These are phyloP conservation scores for Anabas testudineus DNA, from an alignment of 2,797 vertebrate species.

Conservation along the genomic window DNA sequence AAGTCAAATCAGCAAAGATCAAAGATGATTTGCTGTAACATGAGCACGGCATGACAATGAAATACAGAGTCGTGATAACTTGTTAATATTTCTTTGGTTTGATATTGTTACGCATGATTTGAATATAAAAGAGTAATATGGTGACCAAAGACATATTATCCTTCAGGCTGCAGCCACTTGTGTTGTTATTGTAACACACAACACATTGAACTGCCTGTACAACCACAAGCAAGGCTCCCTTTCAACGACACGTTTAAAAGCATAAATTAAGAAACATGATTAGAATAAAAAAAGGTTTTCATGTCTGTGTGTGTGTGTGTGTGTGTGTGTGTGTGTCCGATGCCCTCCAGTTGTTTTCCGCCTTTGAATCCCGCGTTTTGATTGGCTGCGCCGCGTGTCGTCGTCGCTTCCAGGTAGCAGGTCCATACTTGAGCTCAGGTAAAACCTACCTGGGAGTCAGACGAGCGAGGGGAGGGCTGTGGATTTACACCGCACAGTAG, in stretches of 20 bases:
- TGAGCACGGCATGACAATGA: too few species aligned
- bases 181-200: neutral
- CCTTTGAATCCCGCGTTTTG: constrained; percentile 21
- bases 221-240: neutral
- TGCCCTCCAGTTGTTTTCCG: constrained; percentile 10
- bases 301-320: constrained; percentile 2
- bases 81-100: neutral
- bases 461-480: constrained; percentile 69
- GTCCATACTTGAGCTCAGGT: constrained; percentile 87
- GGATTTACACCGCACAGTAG: constrained; percentile 49
- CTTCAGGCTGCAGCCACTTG: too few species aligned
- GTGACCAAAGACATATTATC: too few species aligned
- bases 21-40: neutral
- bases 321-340: neutral
- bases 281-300: too few species aligned
- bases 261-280: neutral
- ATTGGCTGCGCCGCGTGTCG: constrained; percentile 65
- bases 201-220: neutral
- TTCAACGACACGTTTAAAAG: constrained; percentile 27
- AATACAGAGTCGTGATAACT: neutral
- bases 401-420: constrained; percentile 46
- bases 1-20: too few species aligned
- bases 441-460: constrained; percentile 77
- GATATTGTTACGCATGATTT: too few species aligned
- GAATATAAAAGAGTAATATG: too few species aligned